Evolutionary conservation across 2,797 vertebrate species (phyloP), one percentile per base, ranked within the genome.

Genomic region (Sebastolobus alascanus): DNA sequence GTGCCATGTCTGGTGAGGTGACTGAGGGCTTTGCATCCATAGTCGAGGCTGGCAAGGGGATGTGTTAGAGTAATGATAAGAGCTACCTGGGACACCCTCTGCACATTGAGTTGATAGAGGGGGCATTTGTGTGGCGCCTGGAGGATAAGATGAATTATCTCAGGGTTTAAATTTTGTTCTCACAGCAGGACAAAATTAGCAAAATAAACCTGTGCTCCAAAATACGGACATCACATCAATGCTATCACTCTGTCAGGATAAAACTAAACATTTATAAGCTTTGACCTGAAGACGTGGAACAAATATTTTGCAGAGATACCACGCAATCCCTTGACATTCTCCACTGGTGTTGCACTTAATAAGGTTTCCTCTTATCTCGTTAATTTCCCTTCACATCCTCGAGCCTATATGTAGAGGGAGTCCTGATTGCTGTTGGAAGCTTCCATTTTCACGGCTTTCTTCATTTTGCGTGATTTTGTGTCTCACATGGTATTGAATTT

Each of bases 31-130:
- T 89, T 74, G 75, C 69, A 80, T 90, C 82, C 55, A 52, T 40
- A 50, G 79, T 55, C 64, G 58, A 63, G 67, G 38, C 82, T 87
- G 81, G 82, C 69, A 77, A 68, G 65, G n/a, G 85, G 84, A 91
- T 77, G 82, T 90, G 89, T 85, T 88, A 46, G 76, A 74, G 84
- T 75, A 78, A 81, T 92, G 93, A 93, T 91, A 92, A 91, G 87
- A 78, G 82, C 81, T 76, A 86, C 83, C 77, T 83, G 77, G 83
- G 81, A 85, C 84, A 87, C 65, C 84, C 75, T 84, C n/a, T 72
- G 63, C 46, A 59, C 79, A 76, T 63, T 43, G 43, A 81, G 58
- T 78, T 89, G 86, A 90, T 89, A 75, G 73, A 89, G 72, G 52
- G 68, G 73, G 67, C 71, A 72, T 84, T 83, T 84, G 79, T 84